Evolutionary conservation across 2,113 vertebrate genomes (phyloP).

Genomic region (Sprattus sprattus): DNA sequence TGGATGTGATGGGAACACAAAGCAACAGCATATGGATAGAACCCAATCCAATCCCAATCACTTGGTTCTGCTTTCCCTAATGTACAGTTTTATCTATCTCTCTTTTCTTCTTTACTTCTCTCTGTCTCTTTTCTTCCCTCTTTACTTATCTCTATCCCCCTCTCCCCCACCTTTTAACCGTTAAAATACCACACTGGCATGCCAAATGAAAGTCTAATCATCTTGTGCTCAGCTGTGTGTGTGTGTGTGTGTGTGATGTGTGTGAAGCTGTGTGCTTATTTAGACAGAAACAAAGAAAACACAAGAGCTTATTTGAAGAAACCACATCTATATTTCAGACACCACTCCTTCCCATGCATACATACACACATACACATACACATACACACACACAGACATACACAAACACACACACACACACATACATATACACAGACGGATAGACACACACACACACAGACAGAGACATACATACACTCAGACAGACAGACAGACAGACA

Average conservation of each 20-base stretch:
- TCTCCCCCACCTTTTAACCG: too few relatives aligned
- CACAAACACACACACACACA: not conserved
- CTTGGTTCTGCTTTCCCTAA: constrained; percentile 43
- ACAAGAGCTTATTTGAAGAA: too few relatives aligned
- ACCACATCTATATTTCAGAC: too few relatives aligned
- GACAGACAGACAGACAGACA: not conserved
- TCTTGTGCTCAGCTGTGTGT: constrained; percentile 41
- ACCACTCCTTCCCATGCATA: too few relatives aligned
- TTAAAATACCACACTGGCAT: not conserved
- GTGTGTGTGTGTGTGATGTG: too few relatives aligned
- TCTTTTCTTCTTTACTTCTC: too few relatives aligned
- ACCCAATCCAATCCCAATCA: not conserved
- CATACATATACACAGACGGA: not conserved
- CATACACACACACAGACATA: not conserved
- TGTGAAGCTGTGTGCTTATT: constrained; percentile 40
- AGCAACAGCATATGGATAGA: not conserved
- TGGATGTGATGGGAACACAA: not conserved
- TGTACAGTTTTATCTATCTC: too few relatives aligned
- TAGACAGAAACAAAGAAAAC: too few relatives aligned
- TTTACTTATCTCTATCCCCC: too few relatives aligned
- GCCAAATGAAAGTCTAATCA: too few relatives aligned
- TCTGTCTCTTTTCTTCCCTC: too few relatives aligned
- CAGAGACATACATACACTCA: not conserved
- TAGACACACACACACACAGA: not conserved
- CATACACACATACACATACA: too few relatives aligned